Evolutionary conservation across 2,113 vertebrate genomes (phyloP).

Genomic region (cat (Felis catus)): DNA sequence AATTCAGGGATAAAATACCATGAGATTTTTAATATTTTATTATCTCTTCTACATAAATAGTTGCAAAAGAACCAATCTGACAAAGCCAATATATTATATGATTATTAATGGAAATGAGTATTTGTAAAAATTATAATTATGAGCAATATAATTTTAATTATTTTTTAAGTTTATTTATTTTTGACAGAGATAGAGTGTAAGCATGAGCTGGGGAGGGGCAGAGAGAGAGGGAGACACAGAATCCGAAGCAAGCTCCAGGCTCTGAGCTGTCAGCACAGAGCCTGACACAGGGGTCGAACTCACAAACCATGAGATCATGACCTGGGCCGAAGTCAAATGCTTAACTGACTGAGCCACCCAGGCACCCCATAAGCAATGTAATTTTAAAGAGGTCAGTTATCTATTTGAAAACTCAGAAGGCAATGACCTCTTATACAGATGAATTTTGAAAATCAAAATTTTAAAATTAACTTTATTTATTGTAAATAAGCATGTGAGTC

Average conservation of each 20-base stretch:
- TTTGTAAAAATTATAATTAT: conserved; percentile 52
- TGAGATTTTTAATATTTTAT: conserved; percentile 18
- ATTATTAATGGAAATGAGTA: conserved; percentile 27
- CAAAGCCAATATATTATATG: neutral
- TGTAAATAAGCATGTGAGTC: neutral
- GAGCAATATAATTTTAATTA: neutral
- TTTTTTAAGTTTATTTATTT: too few species aligned
- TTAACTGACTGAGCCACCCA: too few species aligned
- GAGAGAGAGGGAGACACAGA: too few species aligned
- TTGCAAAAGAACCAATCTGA: conserved; percentile 11
- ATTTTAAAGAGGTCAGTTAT: neutral
- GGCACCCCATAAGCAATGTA: neutral
- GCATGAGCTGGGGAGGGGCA: too few species aligned
- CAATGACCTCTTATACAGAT: conserved; percentile 12
- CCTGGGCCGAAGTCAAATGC: too few species aligned
- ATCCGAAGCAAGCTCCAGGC: too few species aligned
- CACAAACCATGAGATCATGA: too few species aligned
- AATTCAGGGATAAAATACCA: conserved; percentile 12
- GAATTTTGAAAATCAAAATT: conserved; percentile 16
- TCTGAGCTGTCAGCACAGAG: too few species aligned
- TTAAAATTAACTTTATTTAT: conserved; percentile 9
- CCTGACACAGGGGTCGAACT: too few species aligned
- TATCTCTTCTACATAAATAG: conserved; percentile 33
- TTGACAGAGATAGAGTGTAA: too few species aligned
- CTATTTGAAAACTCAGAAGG: conserved; percentile 19